Percentiles rank a stretch among this genome's conserved stretches.
These are phyloP conservation scores for Drosophila barbarae DNA, from an alignment of 2,888 invertebrate genomes.

Conservation along the genomic window DNA sequence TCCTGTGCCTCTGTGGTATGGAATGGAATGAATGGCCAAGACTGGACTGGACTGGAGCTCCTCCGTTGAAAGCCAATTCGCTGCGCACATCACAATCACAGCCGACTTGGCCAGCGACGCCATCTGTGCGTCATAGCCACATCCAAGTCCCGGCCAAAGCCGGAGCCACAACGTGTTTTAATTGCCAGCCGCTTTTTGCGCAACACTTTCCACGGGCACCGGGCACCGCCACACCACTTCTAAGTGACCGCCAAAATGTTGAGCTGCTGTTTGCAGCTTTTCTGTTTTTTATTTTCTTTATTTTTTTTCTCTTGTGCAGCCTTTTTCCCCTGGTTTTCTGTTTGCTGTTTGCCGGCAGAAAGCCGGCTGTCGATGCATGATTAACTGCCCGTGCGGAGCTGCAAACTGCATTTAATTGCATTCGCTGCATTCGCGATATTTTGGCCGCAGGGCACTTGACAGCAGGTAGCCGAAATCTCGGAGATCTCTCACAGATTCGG, in stretches of 20 bases:
- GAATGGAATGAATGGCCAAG: slow-evolving; percentile 20
- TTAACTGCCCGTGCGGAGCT: slow-evolving; percentile 67
- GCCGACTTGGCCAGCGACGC: slow-evolving; percentile 52
- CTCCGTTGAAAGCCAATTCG: slow-evolving; percentile 64
- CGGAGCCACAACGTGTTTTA: slow-evolving; percentile 65
- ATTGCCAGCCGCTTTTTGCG: slow-evolving; percentile 74
- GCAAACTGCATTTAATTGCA: slow-evolving; percentile 74
- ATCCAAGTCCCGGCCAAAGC: slow-evolving; percentile 10
- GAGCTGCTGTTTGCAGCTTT: slow-evolving; percentile 24
- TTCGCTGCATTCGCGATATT: slow-evolving; percentile 51
- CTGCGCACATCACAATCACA: slow-evolving; percentile 65
- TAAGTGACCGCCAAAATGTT: slow-evolving; percentile 71
- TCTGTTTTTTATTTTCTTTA: slow-evolving; percentile 9
- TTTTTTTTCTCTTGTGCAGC: not conserved
- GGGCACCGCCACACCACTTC: slow-evolving; percentile 44
- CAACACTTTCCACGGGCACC: slow-evolving; percentile 68
- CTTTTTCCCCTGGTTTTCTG: slow-evolving; percentile 4
- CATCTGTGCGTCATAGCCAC: slow-evolving; percentile 67
- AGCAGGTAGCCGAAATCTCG: slow-evolving; percentile 39
- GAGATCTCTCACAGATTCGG: slow-evolving; percentile 15
- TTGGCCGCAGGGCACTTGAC: slow-evolving; percentile 48
- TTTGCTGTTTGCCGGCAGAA: slow-evolving; percentile 24
- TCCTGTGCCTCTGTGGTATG: slow-evolving; percentile 50
- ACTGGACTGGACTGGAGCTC: slow-evolving; percentile 26
- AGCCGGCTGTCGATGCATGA: slow-evolving; percentile 69